A percentile compares a stretch with the other conserved stretches of the same genome.
These are phyloP conservation scores for Poeciliopsis infans DNA, from an alignment of 2,797 vertebrate species.

Conservation along the genomic window DNA sequence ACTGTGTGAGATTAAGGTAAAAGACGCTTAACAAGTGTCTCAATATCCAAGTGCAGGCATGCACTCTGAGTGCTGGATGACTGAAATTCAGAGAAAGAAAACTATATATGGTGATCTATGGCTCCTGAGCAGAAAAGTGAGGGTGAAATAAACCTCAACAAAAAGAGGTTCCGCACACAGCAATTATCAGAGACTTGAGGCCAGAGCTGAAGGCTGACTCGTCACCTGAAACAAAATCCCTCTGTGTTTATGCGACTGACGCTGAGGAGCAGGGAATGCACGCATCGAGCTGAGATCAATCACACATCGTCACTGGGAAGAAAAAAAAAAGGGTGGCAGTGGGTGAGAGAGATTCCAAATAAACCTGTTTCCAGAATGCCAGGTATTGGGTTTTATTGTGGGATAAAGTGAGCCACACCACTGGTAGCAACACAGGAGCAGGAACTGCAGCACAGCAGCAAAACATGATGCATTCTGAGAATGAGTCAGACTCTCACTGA, in stretches of 20 bases:
- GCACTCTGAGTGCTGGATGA: conserved; percentile 1
- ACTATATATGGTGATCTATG: neutral
- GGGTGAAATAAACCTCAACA: conserved; percentile 1
- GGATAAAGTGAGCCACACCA: conserved; percentile 12
- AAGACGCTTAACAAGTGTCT: conserved; percentile 11
- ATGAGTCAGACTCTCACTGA: conserved; percentile 29
- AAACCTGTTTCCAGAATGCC: conserved; percentile 43
- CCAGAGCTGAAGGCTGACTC: conserved; percentile 10
- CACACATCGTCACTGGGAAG: conserved; percentile 11
- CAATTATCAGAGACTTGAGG: conserved; percentile 14
- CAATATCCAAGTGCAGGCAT: conserved; percentile 2
- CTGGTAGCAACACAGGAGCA: conserved; percentile 1
- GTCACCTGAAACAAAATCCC: conserved; percentile 33
- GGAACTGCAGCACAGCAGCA: conserved; percentile 25
- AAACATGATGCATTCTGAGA: conserved; percentile 23
- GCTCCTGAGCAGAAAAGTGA: conserved; percentile 1
- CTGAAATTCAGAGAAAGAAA: neutral
- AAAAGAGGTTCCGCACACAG: neutral
- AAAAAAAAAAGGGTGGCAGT: conserved; percentile 9
- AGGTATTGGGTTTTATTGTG: conserved; percentile 27
- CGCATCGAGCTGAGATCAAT: conserved; percentile 16
- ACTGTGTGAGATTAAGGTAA: neutral
- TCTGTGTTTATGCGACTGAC: conserved; percentile 36
- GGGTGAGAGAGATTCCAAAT: conserved; percentile 44
- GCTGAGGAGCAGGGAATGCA: neutral